Percentiles rank a stretch among this genome's conserved stretches.
Conservation (phyloP, 2,888 invertebrate species). For the Synergus umbraculus region DNA sequence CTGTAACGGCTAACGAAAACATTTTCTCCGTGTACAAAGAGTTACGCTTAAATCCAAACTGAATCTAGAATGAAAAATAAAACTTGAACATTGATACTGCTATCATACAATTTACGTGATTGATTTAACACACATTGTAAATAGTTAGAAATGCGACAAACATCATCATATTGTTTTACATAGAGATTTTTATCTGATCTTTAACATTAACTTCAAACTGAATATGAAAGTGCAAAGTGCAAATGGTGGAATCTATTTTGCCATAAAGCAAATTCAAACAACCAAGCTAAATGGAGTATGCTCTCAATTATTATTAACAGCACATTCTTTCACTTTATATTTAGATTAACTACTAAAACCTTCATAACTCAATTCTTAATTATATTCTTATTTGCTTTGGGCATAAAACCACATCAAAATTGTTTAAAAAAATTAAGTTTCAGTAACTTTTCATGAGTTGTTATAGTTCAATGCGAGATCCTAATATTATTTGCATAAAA, state of each 20-base stretch:
- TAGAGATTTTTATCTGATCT: background rate
- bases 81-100: background rate
- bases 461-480: background rate
- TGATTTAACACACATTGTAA: background rate
- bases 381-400: background rate
- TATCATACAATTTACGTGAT: background rate
- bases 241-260: conserved; percentile 8
- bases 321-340: background rate
- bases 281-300: background rate
- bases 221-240: background rate
- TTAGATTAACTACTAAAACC: background rate
- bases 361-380: background rate
- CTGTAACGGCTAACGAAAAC: too few species aligned
- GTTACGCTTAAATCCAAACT: background rate
- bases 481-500: background rate
- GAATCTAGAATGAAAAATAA: background rate
- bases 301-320: background rate
- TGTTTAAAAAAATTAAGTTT: background rate
- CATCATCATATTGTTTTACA: background rate
- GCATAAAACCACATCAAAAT: background rate
- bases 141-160: background rate
- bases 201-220: background rate
- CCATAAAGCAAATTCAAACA: background rate
- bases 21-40: background rate
- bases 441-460: background rate